phyloP scores from a whole-genome alignment of 1,140 invertebrate genomes.

The Camponotus vicinus region DNA sequence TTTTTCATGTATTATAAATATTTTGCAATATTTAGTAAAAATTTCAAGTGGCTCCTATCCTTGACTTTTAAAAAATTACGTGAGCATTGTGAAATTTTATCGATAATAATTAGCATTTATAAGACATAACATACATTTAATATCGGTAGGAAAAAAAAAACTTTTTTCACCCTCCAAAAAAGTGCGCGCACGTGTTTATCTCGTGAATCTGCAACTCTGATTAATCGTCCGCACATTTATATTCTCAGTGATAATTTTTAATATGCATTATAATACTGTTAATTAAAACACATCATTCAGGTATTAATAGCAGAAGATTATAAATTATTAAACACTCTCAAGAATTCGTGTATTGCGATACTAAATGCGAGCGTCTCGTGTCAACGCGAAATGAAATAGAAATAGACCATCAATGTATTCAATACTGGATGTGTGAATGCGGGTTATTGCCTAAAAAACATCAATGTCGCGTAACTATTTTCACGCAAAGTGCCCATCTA shows the following conservation, averaged over 20 bases:
- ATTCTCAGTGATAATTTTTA: constrained; percentile 9
- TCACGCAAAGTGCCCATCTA: constrained; percentile 64
- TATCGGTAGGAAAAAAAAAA: neutral
- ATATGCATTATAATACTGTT: constrained; percentile 3
- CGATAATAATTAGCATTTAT: constrained; percentile 27
- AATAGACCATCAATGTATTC: neutral
- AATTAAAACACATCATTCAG: neutral
- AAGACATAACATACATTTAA: neutral
- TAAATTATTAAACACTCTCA: neutral
- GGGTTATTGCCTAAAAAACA: constrained; percentile 56
- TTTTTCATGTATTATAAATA: neutral
- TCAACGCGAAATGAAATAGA: neutral
- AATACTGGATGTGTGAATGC: neutral
- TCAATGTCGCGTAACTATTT: constrained; percentile 80
- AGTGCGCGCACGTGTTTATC: neutral
- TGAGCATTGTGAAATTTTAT: constrained; percentile 21
- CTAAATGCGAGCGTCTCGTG: neutral
- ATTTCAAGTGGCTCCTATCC: constrained; percentile 16
- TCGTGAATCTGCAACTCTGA: constrained; percentile 5
- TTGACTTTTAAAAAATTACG: constrained; percentile 42
- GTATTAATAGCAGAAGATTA: neutral
- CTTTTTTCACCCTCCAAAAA: neutral
- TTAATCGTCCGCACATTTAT: neutral
- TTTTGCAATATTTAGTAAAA: constrained; percentile 17
- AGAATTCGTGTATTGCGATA: neutral